Evolutionary conservation across 2,113 vertebrate genomes (phyloP).

Genomic region (Lichenostomus cassidix): DNA sequence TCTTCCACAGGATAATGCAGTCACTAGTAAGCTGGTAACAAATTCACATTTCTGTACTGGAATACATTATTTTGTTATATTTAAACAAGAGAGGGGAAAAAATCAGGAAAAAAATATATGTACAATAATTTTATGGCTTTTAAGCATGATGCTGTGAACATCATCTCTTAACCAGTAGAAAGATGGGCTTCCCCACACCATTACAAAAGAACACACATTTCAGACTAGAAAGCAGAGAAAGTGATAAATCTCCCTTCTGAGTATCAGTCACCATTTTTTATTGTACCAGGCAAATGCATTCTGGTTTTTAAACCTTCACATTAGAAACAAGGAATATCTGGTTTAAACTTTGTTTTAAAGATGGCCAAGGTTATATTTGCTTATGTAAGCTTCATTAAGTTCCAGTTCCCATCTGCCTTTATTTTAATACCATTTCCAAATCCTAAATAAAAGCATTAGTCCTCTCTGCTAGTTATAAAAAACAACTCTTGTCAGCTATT

Average conservation of each 20-base stretch:
- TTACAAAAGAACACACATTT: neutral
- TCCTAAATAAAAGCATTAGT: constrained; percentile 69
- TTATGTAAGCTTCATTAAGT: constrained; percentile 72
- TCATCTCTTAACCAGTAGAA: neutral
- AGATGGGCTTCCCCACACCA: neutral
- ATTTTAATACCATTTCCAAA: constrained; percentile 64
- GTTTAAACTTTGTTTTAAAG: constrained; percentile 53
- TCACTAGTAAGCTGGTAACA: neutral
- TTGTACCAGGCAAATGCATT: neutral
- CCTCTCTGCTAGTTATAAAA: constrained; percentile 52
- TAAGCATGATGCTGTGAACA: neutral
- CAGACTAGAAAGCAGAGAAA: neutral
- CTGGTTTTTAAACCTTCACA: constrained; percentile 49
- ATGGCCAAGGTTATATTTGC: constrained; percentile 40
- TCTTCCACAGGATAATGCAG: neutral
- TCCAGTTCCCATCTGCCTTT: constrained; percentile 55
- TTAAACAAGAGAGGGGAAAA: neutral
- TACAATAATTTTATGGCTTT: neutral
- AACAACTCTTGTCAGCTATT: constrained; percentile 41
- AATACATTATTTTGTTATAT: neutral
- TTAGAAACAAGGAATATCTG: constrained; percentile 46
- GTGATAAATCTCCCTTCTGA: neutral
- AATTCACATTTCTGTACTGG: neutral
- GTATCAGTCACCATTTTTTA: neutral
- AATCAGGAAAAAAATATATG: neutral